These are phyloP conservation scores for Intellagama lesueurii DNA, from an alignment of 2,797 vertebrate genomes.

Conservation along the genomic window DNA sequence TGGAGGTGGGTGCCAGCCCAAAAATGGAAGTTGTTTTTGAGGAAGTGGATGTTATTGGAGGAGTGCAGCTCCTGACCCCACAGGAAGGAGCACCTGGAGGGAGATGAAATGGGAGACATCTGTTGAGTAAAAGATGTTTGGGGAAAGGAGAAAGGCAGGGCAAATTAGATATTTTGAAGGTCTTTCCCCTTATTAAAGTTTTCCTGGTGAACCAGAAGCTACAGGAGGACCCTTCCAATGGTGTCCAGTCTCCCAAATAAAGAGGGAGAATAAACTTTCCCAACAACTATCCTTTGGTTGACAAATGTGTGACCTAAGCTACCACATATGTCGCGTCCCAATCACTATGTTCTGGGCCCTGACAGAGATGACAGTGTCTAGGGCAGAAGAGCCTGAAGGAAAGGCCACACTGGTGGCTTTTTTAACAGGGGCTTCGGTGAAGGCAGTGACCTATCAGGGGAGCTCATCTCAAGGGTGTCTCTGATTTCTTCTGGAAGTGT, in stretches of 20 bases:
- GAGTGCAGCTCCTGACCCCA: conserved; percentile 17
- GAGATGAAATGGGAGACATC: conserved; percentile 16
- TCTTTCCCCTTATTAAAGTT: conserved; percentile 31
- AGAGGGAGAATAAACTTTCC: background rate
- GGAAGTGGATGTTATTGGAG: conserved; percentile 27
- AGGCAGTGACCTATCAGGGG: conserved; percentile 48
- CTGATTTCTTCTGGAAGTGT: conserved; percentile 65
- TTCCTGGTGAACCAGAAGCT: background rate
- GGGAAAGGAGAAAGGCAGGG: conserved; percentile 46
- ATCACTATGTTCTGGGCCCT: conserved; percentile 50
- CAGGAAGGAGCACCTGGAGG: conserved; percentile 44
- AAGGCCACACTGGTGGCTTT: conserved; percentile 59
- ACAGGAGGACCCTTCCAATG: background rate
- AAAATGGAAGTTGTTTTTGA: conserved; percentile 18
- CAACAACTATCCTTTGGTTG: background rate
- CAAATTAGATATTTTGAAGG: conserved; percentile 36
- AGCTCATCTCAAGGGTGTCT: conserved; percentile 53
- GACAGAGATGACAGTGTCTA: conserved; percentile 36
- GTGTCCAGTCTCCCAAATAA: background rate
- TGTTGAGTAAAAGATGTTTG: conserved; percentile 27
- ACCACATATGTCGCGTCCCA: conserved; percentile 50
- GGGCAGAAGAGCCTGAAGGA: conserved; percentile 65
- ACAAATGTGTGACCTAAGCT: conserved; percentile 22
- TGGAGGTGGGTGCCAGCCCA: conserved; percentile 21
- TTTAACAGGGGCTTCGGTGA: conserved; percentile 69